Evolutionary conservation across 2,888 invertebrate genomes (phyloP), one percentile per base, ranked within the genome.

Genomic region (Polymixis flavicincta): DNA sequence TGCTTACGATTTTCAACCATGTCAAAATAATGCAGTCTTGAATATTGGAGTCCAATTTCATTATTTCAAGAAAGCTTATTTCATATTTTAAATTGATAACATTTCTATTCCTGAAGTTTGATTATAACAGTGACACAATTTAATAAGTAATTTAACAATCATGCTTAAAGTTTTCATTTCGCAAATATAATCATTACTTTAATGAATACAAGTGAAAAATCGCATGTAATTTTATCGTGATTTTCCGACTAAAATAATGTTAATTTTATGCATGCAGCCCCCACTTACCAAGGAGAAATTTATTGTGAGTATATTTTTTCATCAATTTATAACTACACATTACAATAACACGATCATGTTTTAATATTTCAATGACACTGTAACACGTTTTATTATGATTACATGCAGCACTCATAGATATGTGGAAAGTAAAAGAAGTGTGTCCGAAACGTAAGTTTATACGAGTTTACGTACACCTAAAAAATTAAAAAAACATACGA

Each of bases 241-340:
- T 84, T 81, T 79, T 89, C 85, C 89, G 80, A 92, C 91, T 92
- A 92, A 90, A 85, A 82, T 87, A 59, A 75, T 87, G 74, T 92
- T 92, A 92, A 93, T 94, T 96, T 95, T 94, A 88, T 89, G 96
- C 96, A 96, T 96, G 96, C 95, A 96, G 96, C 95, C 95, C 96
- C 83, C 96, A 96, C 91, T 96, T 96, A 95, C 96, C 96, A 85
- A 90, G 96, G 93, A 94, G 96, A 92, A 92, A 96, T 90, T 91
- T 96, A 52, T 94, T 96, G 96, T 96, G 88, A 96, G 96, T 96
- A 95, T 93, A 85, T 76, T 86, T 79, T 83, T 79, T 83, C 73
- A 76, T 84, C 64, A 83, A 66, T 70, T 76, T 76, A 60, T 69
- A 68, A 71, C 37, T 74, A 79, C 73, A 81, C 74, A 76, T 25